These are phyloP conservation scores for Okamejei kenojei DNA, from an alignment of 2,797 vertebrate species.

Conservation along the genomic window DNA sequence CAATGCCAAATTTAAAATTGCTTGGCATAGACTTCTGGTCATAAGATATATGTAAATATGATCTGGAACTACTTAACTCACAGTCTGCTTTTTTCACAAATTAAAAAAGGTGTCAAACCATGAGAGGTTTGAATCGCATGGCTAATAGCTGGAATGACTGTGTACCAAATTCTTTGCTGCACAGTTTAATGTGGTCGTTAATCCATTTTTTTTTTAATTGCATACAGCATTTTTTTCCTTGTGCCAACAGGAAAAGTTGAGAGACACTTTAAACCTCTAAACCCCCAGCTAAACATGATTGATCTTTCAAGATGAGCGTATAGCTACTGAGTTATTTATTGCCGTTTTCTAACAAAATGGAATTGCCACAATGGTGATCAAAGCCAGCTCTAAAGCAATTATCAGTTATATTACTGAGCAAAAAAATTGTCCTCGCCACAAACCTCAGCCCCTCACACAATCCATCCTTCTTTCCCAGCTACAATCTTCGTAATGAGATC, in stretches of 20 bases:
- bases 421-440: not conserved
- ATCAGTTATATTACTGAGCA: not conserved
- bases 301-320: not conserved
- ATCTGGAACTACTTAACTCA: not conserved
- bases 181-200: not conserved
- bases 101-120: not conserved
- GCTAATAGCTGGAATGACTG: not conserved
- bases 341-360: not conserved
- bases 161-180: not conserved
- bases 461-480: not conserved
- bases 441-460: not conserved
- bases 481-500: not conserved
- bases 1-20: not conserved
- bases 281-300: too few relatives aligned
- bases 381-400: too few relatives aligned
- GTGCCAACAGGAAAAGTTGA: not conserved
- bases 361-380: not conserved
- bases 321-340: not conserved
- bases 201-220: not conserved
- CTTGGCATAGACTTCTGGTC: not conserved
- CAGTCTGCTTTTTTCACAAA: not conserved
- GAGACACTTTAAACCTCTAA: not conserved
- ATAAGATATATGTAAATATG: not conserved
- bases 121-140: not conserved
- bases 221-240: not conserved